Evolutionary conservation across 2,888 invertebrate genomes (phyloP), one percentile per base, ranked within the genome.

Genomic region (Nematopogon swammerdamellus): DNA sequence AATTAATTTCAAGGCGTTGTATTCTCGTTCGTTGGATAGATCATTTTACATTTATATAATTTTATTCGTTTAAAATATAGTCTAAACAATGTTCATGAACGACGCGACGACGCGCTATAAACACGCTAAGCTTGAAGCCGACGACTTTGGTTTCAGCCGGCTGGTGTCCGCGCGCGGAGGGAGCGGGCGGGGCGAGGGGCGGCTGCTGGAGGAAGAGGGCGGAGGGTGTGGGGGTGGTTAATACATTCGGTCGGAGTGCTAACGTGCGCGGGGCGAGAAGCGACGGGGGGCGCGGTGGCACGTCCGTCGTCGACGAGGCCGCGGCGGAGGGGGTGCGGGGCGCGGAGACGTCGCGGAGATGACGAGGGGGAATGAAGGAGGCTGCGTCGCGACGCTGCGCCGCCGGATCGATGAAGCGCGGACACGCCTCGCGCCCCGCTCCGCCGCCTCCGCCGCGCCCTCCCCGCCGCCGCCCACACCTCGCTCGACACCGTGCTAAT

Each of bases 221-320:
- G 18, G 44, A 18, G 43, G n/a, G 17, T 11, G 16, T 10, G 14
- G 3, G 74, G 75, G 76, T 73, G 75, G 77, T 75, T 74, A 75
- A 77, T 77, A 77, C 77, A 77, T 65, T 76, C 68, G 76, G 77
- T 76, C 65, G 76, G 72, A 74, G 77, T 66, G 77, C 72, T 77
- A 77, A 77, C 77, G 72, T 60, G 70, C 54, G 68, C 68, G 72
- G 72, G 47, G 50, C 14, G 50, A 53, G 17, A 36, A 18, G 45
- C 45, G 45, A 20, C 45, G 49, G 36, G 51, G 29, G 52, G 44
- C 16, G 45, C 52, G 59, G 56, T 55, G 50, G 56, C 8, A 36
- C 36, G 36, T 25, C 25, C 10, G n/a, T 25, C 25, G 25, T 25
- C 25, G 25, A 25, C 5, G 8, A 25, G 25, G 25, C 25, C 55